Evolutionary conservation across 2,888 invertebrate species (phyloP), one percentile per base, ranked within the genome.

Genomic region (Hetaerina titia): DNA sequence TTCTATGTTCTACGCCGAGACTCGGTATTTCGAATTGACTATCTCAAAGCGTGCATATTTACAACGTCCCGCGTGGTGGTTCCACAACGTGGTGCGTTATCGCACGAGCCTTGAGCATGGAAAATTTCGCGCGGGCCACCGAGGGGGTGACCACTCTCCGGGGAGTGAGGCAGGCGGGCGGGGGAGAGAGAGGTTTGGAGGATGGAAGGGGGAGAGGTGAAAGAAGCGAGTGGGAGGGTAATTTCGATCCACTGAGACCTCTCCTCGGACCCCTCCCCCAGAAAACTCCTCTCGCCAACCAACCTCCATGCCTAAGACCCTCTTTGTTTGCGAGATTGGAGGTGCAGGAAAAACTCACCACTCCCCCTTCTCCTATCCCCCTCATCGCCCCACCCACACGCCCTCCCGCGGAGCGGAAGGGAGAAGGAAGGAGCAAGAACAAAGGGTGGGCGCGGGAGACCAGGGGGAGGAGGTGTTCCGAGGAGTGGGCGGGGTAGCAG

Each of bases 301-400:
- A 11, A 9, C 45, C 45, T 56, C 56, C n/a, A 56, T 11, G n/a
- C 64, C 56, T 69, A 64, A 69, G 56, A 92, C 45, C 69, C 92
- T 56, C 92, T 92, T 92, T 92, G 92, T 92, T 69, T 92, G 92
- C 92, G 92, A 90, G 90, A 90, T 90, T 90, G 92, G 92, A 92
- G 92, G 92, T 74, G 69, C 69, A 56, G 69, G 92, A 22, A 92
- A 92, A 92, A 92, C 92, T 90, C 90, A 25, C 25, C 57, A 56
- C 22, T 89, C 89, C 15, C 45, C n/a, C 45, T 88, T 11, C 58
- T 56, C 11, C 45, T 69, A n/a, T 57, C 92, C 69, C 15, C 69
- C 31, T 8, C 69, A 13, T 69, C 6, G 9, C 69, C 13, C 56
- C 22, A 31, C 11, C 22, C 22, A 19, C 22, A 11, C 0, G 57